These are phyloP conservation scores for Meiosimyza decipiens DNA, from an alignment of 2,888 invertebrate species.

Conservation along the genomic window DNA sequence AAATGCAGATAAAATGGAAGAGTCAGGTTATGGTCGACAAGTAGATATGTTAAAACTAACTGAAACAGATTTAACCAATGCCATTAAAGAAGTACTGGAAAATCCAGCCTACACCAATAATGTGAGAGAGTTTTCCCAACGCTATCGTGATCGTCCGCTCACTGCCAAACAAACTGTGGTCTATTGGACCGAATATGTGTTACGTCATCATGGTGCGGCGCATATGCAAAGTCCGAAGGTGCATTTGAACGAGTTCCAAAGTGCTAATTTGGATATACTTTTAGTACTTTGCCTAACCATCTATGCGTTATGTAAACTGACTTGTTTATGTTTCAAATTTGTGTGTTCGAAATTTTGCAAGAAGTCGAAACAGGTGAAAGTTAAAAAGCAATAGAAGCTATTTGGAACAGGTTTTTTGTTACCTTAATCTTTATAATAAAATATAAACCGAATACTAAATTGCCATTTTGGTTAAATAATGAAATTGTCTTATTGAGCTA, in stretches of 20 bases:
- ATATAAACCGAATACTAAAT: no score
- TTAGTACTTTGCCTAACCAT: slow-evolving; percentile 45
- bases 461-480: no score
- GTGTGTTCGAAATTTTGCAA: slow-evolving; percentile 30
- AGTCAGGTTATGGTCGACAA: slow-evolving; percentile 54
- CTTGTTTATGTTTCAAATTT: slow-evolving; percentile 35
- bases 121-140: slow-evolving; percentile 65
- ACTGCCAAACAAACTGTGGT: slow-evolving; percentile 68
- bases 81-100: slow-evolving; percentile 53
- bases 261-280: slow-evolving; percentile 68
- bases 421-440: no score
- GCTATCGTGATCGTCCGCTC: slow-evolving; percentile 71
- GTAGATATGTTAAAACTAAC: slow-evolving; percentile 50
- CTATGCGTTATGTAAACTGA: slow-evolving; percentile 42
- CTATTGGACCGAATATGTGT: slow-evolving; percentile 72
- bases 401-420: no score
- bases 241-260: slow-evolving; percentile 66
- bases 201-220: slow-evolving; percentile 70
- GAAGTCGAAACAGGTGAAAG: slow-evolving; percentile 10
- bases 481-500: no score
- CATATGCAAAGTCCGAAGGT: slow-evolving; percentile 69
- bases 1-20: slow-evolving; percentile 55
- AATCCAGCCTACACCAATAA: slow-evolving; percentile 54
- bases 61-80: slow-evolving; percentile 43
- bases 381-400: slow-evolving; percentile 13